phyloP scores from a whole-genome alignment of 2,797 vertebrate genomes.

The Acrossocheilus fasciatus region DNA sequence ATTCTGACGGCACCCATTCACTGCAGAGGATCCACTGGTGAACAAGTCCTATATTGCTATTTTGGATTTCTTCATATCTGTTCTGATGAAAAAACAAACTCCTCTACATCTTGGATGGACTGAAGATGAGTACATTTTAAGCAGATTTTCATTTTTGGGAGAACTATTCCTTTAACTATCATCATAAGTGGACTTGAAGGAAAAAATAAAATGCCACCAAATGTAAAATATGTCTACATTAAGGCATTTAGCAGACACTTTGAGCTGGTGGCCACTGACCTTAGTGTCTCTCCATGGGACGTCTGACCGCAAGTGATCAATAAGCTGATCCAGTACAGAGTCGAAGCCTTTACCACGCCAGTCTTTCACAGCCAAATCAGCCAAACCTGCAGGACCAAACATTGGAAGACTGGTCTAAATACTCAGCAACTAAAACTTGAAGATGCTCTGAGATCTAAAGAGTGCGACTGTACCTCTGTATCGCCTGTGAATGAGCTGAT shows the following conservation, averaged over 20 bases:
- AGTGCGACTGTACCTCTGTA: constrained; percentile 84
- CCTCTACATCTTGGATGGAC: not conserved
- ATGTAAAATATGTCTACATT: not conserved
- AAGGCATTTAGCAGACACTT: not conserved
- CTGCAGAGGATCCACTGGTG: not conserved
- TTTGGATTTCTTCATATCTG: not conserved
- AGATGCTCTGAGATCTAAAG: not conserved
- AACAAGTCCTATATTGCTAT: not conserved
- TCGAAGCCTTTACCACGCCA: constrained; percentile 90
- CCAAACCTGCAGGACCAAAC: constrained; percentile 43
- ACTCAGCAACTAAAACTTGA: not conserved
- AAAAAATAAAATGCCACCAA: not conserved
- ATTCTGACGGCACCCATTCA: not conserved
- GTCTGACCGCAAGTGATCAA: constrained; percentile 72
- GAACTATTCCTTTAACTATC: not conserved
- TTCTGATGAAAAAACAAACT: not conserved
- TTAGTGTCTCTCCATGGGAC: constrained; percentile 21
- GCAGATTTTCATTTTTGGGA: not conserved
- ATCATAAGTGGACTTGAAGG: not conserved
- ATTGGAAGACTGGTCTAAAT: not conserved
- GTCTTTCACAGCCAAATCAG: constrained; percentile 74
- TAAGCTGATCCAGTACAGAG: constrained; percentile 81
- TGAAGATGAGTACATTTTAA: not conserved
- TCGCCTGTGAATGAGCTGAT: constrained; percentile 73
- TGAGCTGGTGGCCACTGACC: constrained; percentile 7